phyloP scores from a whole-genome alignment of 1,140 invertebrate species.

The Drosophila pallidifrons region DNA sequence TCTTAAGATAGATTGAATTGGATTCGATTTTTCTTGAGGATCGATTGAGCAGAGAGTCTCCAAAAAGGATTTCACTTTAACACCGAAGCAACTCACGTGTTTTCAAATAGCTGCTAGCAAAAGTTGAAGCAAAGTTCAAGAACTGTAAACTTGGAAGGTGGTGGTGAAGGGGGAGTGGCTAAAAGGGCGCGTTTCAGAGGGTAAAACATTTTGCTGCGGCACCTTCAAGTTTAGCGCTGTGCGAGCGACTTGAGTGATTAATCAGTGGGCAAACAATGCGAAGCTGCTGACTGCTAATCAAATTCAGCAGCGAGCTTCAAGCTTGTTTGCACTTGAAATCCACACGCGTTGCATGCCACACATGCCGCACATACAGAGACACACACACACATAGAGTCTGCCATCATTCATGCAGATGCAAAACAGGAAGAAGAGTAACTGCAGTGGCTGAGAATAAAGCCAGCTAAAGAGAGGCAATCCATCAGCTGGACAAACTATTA shows the following conservation, averaged over 20 bases:
- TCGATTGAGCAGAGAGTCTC: too few species aligned
- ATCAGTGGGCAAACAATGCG: constrained; percentile 33
- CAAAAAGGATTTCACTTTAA: too few species aligned
- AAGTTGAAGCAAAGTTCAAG: too few species aligned
- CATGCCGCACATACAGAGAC: constrained; percentile 15
- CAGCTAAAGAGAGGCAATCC: constrained; percentile 42
- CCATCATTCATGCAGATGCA: constrained; percentile 52
- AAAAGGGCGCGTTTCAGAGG: background rate
- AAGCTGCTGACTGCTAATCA: constrained; percentile 52
- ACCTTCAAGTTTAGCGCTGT: background rate
- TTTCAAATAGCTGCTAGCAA: too few species aligned
- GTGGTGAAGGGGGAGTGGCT: background rate
- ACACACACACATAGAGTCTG: background rate
- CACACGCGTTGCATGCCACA: constrained; percentile 23
- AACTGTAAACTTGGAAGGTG: too few species aligned
- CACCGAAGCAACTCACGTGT: too few species aligned
- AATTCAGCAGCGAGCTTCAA: constrained; percentile 45
- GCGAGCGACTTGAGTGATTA: constrained; percentile 21
- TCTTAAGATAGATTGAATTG: too few species aligned
- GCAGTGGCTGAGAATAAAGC: constrained; percentile 7
- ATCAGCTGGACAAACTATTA: constrained; percentile 67
- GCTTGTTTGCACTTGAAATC: constrained; percentile 64
- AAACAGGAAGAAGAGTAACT: constrained; percentile 9
- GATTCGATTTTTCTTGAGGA: too few species aligned
- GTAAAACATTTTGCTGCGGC: background rate